Evolutionary conservation across 2,113 vertebrate species (phyloP).

Genomic region (Prolemur simus): DNA sequence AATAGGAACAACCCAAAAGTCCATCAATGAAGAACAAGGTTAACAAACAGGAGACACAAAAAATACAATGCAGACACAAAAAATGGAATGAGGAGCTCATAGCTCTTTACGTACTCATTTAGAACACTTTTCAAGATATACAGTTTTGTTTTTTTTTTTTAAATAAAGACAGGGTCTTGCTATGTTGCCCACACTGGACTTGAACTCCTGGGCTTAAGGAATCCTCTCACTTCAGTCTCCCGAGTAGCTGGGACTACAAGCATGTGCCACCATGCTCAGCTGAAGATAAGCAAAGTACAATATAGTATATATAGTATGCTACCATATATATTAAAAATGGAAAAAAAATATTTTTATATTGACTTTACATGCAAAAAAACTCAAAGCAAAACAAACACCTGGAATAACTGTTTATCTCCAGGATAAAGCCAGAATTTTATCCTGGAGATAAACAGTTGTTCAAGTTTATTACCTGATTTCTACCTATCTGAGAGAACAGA

Average conservation of each 20-base stretch:
- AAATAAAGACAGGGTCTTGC: too few relatives aligned
- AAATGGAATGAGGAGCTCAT: background rate
- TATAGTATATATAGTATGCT: background rate
- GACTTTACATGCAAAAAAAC: background rate
- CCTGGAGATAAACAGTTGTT: background rate
- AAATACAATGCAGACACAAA: background rate
- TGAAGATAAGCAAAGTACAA: background rate
- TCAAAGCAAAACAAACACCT: background rate
- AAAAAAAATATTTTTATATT: slow-evolving; percentile 17
- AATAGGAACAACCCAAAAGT: background rate
- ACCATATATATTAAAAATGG: background rate
- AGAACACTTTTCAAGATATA: background rate
- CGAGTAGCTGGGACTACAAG: too few relatives aligned
- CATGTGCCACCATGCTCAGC: too few relatives aligned
- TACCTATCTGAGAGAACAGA: background rate
- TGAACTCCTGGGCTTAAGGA: too few relatives aligned
- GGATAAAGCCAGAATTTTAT: background rate
- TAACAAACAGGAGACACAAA: background rate
- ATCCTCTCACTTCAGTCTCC: too few relatives aligned
- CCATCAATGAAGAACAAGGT: background rate
- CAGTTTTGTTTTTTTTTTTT: background rate
- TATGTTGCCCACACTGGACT: too few relatives aligned
- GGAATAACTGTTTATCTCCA: background rate
- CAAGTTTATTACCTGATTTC: background rate
- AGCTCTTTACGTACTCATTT: background rate